Evolutionary conservation across 2,797 vertebrate species (phyloP), one percentile per base, ranked within the genome.

Genomic region (Channallabes apus): DNA sequence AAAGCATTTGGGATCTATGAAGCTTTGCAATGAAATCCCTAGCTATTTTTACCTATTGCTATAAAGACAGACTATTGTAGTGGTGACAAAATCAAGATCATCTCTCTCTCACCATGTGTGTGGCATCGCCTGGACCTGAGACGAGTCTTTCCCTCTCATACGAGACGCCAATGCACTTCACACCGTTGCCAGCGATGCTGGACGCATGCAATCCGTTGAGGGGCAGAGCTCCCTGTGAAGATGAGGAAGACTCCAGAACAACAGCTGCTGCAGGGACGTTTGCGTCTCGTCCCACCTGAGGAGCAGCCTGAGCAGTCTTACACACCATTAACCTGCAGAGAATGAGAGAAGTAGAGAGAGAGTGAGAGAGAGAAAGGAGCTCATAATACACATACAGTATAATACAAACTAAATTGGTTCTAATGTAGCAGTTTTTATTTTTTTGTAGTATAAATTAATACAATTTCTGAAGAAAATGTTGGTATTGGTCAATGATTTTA

Each of bases 71-170:
- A 6, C 56, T 24, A 32, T 38, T 1, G 32, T 62, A 61, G 56
- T 59, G 20, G 5, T 15, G 2, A 14, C 24, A 78, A 78, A 61
- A 61, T 22, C 7, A 15, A 61, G 54, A 61, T 20, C 6, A 0
- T 15, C 32, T 62, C 22, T 64, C 59, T 41, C 94, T 95, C 91
- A 96, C 96, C 59, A 0, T 38, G 46, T 90, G 76, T 24, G 90
- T 90, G 71, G 91, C 91, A 4, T 92, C 91, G 6, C 86, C 91
- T 67, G 80, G 91, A 82, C 91, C 91, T 79, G 95, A 95, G 90
- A 97, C 97, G 82, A 98, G 93, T 88, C 96, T 96, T 92, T 98
- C 95, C 77, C 98, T 94, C 91, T 99, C 98, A 0, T 97, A 98
- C 91, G 94, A 89, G 82, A 97, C 95, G 58, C 92, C 94, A 85